phyloP scores from a whole-genome alignment of 2,797 vertebrate species.

The Kryptolebias ocellatus region DNA sequence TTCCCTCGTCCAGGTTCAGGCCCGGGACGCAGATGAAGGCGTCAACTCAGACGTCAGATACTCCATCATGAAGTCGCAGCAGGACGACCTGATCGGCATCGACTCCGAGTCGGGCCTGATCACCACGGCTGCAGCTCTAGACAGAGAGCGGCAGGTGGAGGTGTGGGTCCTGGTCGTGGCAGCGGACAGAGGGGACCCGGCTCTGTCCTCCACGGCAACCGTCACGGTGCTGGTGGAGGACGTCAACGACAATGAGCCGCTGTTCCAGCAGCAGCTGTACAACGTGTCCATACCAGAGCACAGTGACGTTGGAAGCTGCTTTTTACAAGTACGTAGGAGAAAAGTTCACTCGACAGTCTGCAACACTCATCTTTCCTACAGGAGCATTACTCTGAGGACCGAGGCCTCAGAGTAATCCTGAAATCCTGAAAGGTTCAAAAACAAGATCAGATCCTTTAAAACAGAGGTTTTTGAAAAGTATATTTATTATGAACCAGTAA shows the following conservation, averaged over 20 bases:
- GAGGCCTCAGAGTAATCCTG: too few relatives aligned
- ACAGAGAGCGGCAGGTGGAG: conserved; percentile 82
- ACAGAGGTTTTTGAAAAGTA: too few relatives aligned
- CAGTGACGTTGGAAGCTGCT: conserved; percentile 79
- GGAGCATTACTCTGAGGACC: background rate
- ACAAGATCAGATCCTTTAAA: too few relatives aligned
- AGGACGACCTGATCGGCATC: conserved; percentile 73
- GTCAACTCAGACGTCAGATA: conserved; percentile 84
- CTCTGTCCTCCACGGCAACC: conserved; percentile 83
- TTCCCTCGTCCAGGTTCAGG: conserved; percentile 82
- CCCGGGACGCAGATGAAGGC: conserved; percentile 86
- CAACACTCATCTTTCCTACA: background rate
- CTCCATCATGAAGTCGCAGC: conserved; percentile 68
- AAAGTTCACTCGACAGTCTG: background rate
- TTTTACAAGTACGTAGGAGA: conserved; percentile 86
- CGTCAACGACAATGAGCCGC: conserved; percentile 91
- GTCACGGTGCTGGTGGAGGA: conserved; percentile 85
- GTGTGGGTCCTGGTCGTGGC: conserved; percentile 87
- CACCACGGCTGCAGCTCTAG: conserved; percentile 78
- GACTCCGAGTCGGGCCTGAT: conserved; percentile 84
- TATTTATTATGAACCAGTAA: too few relatives aligned
- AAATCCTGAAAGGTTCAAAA: too few relatives aligned
- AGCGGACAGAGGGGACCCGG: conserved; percentile 83
- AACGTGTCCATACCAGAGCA: conserved; percentile 86
- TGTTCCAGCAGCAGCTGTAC: conserved; percentile 88